Conservation (phyloP, 2,888 invertebrate species). For the Drosophila diplacantha region DNA sequence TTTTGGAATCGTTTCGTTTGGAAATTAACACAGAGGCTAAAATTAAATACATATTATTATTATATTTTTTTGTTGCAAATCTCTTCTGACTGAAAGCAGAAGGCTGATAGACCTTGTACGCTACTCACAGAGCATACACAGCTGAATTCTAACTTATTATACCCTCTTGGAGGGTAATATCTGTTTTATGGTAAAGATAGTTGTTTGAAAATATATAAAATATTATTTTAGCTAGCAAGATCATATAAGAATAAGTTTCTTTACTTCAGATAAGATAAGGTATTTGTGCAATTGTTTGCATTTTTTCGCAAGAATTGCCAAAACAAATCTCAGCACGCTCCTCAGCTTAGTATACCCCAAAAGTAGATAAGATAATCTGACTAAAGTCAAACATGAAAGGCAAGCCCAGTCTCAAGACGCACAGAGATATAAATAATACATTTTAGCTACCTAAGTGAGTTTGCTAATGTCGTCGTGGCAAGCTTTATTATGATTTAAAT, state of each 20-base stretch:
- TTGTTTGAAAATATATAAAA: not conserved
- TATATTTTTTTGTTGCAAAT: conserved; percentile 15
- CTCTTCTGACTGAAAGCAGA: conserved; percentile 21
- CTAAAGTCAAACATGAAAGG: not conserved
- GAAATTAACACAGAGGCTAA: conserved; percentile 38
- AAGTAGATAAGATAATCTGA: conserved; percentile 17
- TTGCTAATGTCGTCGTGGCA: conserved; percentile 6
- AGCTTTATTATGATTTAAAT: conserved; percentile 4
- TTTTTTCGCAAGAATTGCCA: not conserved
- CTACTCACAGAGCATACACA: conserved; percentile 22
- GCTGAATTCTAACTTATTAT: conserved; percentile 29
- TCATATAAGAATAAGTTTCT: too few species aligned
- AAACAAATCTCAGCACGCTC: not conserved
- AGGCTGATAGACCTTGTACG: conserved; percentile 34
- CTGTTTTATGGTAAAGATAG: not conserved
- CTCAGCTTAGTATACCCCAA: not conserved
- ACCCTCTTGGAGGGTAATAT: conserved; percentile 14
- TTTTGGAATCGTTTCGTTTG: conserved; percentile 5
- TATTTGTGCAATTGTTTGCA: not conserved
- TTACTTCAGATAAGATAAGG: too few species aligned
- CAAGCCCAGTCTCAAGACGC: not conserved
- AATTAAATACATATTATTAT: conserved; percentile 33
- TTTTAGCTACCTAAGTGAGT: conserved; percentile 9
- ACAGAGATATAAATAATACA: not conserved
- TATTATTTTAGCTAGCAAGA: not conserved